Evolutionary conservation across 1,140 invertebrate genomes (phyloP).

Genomic region (Drosophila willistoni): DNA sequence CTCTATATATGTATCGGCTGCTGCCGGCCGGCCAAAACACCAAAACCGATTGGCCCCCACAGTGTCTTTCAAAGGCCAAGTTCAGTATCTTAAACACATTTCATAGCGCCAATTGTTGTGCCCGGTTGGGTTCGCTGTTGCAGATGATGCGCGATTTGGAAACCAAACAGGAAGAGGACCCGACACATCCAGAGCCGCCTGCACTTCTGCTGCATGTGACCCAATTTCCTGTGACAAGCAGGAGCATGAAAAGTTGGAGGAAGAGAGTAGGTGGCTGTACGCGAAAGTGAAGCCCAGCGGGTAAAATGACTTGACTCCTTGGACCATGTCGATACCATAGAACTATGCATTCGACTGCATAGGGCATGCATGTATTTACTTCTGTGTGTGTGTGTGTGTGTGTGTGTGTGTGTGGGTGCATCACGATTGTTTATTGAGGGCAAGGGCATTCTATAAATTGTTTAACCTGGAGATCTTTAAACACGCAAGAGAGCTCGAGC

Average conservation of each 20-base stretch:
- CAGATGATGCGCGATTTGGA: conserved; percentile 41
- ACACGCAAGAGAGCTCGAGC: not conserved
- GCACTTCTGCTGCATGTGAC: conserved; percentile 41
- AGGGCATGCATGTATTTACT: not conserved
- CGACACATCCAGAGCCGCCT: not conserved
- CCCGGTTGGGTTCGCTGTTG: conserved; percentile 14
- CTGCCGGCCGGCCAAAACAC: conserved; percentile 21
- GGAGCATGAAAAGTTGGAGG: too few relatives aligned
- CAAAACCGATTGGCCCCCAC: conserved; percentile 20
- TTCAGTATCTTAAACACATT: conserved; percentile 79
- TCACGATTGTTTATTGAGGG: not conserved
- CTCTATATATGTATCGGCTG: conserved; percentile 29
- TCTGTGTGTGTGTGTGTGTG: conserved; percentile 2
- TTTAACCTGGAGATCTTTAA: conserved; percentile 1
- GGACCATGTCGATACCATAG: conserved; percentile 1
- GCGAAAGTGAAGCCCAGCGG: conserved; percentile 57
- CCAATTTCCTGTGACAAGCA: conserved; percentile 51
- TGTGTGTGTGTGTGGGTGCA: not conserved
- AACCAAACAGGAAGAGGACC: conserved; percentile 25
- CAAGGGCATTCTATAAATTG: not conserved
- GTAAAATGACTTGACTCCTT: conserved; percentile 7
- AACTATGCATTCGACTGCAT: not conserved
- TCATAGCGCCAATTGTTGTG: conserved; percentile 70
- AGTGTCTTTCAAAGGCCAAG: conserved; percentile 70
- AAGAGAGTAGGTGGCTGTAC: conserved; percentile 7